Base-by-base conservation (phyloP, 2,113 vertebrate species). In the Oncorhynchus nerka region DNA sequence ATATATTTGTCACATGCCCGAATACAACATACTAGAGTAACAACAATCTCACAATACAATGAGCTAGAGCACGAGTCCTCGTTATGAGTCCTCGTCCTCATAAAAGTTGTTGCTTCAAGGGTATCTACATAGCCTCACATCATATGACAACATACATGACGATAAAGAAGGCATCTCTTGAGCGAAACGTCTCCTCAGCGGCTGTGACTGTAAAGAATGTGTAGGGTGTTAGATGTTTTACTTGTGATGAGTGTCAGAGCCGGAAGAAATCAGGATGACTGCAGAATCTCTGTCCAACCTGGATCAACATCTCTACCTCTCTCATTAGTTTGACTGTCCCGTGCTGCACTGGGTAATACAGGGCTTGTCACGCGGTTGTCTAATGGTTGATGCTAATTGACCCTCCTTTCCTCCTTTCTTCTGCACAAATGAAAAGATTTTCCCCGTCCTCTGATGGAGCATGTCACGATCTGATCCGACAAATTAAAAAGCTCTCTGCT, bases 351-450 rank as follows among this genome's bases (percentile, higher is more conserved):
- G 51, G 26, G 88, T 91, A 91, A 92, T 91, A 87, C 87, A 90
- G 85, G 79, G 86, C 92, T 91, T 94, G 93, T 93, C 93, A 93
- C 83, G 69, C 85, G 77, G 73, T 89, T 93, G 93, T 93, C 92
- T 92, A 92, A 93, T 92, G 87, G 85, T 84, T 92, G 90, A 92
- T 93, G 92, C 92, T 94, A 94, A 94, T 94, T 94, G 92, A 93
- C 92, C 93, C 88, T 45, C 88, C 91, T 90, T 91, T 89, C 87
- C 83, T 84, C 82, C 77, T 88, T 89, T 90, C 88, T 91, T 87
- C 88, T 85, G 80, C 88, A 85, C 89, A 91, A 94, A 93, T 93
- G 89, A 94, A 94, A 94, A 94, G 91, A 91, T 90, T 91, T 87
- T 86, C 88, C 84, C 78, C 79, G 11, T 90, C 82, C 86, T 92